phyloP scores from a whole-genome alignment of 1,140 invertebrate species.

The Neuroterus valhalla region DNA sequence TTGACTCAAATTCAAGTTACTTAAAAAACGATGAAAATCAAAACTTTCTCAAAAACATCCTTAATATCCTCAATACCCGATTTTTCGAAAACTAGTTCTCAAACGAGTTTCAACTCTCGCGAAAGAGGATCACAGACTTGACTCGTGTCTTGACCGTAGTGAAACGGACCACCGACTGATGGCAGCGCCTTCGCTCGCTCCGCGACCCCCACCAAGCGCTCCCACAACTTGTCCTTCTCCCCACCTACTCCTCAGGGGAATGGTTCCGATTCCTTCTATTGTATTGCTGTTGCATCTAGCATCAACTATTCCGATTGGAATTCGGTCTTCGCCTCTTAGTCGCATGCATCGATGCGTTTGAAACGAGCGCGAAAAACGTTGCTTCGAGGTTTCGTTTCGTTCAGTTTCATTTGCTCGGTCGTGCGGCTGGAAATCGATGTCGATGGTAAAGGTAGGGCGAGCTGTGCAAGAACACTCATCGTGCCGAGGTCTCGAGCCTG shows the following conservation, averaged over 20 bases:
- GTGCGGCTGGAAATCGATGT: constrained; percentile 72
- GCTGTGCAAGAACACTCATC: constrained; percentile 46
- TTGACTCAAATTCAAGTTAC: too few species aligned
- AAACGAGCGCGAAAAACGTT: constrained; percentile 40
- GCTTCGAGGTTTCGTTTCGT: constrained; percentile 41
- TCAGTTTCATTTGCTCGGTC: constrained; percentile 64
- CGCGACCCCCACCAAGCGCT: constrained; percentile 43
- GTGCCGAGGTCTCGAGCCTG: constrained; percentile 21
- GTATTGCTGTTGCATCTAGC: constrained; percentile 53
- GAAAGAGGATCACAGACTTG: constrained; percentile 43
- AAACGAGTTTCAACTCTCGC: neutral
- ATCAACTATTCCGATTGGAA: constrained; percentile 52
- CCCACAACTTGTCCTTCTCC: constrained; percentile 48
- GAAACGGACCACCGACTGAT: constrained; percentile 58
- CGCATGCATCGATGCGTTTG: constrained; percentile 48
- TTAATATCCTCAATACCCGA: neutral
- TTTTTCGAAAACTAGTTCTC: too few species aligned
- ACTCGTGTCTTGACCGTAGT: constrained; percentile 57
- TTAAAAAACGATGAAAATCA: too few species aligned
- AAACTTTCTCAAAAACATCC: neutral
- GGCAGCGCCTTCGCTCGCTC: constrained; percentile 61
- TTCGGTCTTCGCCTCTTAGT: constrained; percentile 43
- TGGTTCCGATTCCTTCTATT: constrained; percentile 32
- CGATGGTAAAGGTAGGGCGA: constrained; percentile 62
- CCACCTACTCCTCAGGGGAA: constrained; percentile 14